A percentile compares a stretch with the other conserved stretches of the same genome.
Evolutionary conservation across 1,140 invertebrate species (phyloP).

Genomic region (Amyelois transitella): DNA sequence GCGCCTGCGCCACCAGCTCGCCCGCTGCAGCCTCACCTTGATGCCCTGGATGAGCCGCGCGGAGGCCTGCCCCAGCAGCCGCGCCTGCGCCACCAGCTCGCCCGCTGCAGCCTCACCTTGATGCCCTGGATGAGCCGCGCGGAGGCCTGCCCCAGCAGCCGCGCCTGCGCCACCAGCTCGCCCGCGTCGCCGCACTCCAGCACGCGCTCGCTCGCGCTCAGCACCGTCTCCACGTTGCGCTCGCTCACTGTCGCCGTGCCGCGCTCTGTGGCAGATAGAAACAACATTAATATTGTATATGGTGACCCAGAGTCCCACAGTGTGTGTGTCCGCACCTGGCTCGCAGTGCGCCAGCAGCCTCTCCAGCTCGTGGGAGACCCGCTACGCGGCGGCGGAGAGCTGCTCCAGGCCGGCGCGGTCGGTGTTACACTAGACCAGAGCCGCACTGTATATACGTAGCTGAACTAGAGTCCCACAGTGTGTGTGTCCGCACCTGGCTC

Average conservation of each 20-base stretch:
- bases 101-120: constrained; percentile 81
- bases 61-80: constrained; percentile 93
- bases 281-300: not conserved
- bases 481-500: no score
- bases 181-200: constrained; percentile 89
- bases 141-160: constrained; percentile 93
- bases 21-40: no score
- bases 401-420: constrained; percentile 85
- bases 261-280: constrained; percentile 32
- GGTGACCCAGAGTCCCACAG: no score
- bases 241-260: constrained; percentile 70
- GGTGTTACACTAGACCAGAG: no score
- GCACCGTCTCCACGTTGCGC: constrained; percentile 91
- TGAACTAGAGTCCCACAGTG: no score
- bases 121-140: constrained; percentile 94
- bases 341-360: constrained; percentile 91
- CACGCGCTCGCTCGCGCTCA: constrained; percentile 92
- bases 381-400: constrained; percentile 86
- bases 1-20: no score
- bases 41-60: constrained; percentile 94
- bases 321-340: no score
- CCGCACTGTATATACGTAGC: no score
- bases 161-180: constrained; percentile 96
- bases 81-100: constrained; percentile 96
- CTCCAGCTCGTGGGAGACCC: constrained; percentile 93